Evolutionary conservation across 2,113 vertebrate species (phyloP).

Genomic region (Sinocyclocheilus grahami): DNA sequence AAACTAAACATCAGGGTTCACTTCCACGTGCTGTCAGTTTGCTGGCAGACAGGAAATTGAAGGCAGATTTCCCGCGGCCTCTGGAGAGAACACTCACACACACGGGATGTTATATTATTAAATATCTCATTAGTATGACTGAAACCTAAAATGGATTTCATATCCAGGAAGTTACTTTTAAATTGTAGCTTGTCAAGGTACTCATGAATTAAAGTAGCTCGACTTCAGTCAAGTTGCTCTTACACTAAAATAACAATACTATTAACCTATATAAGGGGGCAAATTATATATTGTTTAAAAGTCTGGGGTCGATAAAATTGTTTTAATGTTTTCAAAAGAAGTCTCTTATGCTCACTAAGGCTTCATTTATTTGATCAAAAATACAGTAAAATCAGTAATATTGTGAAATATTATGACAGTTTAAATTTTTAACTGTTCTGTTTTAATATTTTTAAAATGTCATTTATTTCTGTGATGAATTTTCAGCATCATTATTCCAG

Average conservation of each 20-base stretch:
- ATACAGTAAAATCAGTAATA: not conserved
- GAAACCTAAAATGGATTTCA: slow-evolving; percentile 26
- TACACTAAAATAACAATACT: not conserved
- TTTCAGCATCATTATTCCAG: not conserved
- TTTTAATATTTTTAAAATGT: not conserved
- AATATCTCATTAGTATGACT: slow-evolving; percentile 34
- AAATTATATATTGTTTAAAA: not conserved
- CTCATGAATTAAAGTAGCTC: not conserved
- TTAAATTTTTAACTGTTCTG: not conserved
- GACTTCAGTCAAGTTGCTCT: no score
- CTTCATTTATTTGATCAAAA: not conserved
- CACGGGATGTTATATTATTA: slow-evolving; percentile 31
- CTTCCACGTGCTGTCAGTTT: slow-evolving; percentile 61
- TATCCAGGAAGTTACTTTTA: not conserved
- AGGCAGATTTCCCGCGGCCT: slow-evolving; percentile 60
- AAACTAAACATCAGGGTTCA: slow-evolving; percentile 66
- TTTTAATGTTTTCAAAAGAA: not conserved
- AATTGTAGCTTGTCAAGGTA: not conserved
- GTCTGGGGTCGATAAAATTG: not conserved
- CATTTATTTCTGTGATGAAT: not conserved
- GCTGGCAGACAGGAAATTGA: slow-evolving; percentile 62
- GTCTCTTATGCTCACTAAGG: not conserved
- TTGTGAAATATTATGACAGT: not conserved
- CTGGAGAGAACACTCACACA: not conserved
- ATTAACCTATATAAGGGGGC: not conserved